Evolutionary conservation across 2,797 vertebrate species (phyloP).

Genomic region (Phataginus tetradactyla): DNA sequence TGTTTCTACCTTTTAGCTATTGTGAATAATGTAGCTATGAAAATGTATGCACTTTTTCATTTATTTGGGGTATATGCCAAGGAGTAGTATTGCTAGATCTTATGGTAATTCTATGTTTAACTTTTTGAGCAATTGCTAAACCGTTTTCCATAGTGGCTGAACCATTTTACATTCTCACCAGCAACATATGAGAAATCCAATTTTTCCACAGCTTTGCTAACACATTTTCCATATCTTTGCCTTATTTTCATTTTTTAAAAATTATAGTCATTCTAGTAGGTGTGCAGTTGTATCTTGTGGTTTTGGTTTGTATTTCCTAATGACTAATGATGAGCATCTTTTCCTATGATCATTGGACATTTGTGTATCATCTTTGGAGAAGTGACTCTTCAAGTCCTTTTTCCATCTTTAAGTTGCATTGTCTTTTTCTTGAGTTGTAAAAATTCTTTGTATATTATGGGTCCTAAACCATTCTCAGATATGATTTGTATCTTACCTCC

Average conservation of each 20-base stretch:
- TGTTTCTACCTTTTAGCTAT: background rate
- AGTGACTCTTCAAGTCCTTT: background rate
- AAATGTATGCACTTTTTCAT: background rate
- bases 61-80: background rate
- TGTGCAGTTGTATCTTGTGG: background rate
- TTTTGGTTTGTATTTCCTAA: constrained; percentile 19
- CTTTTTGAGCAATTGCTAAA: background rate
- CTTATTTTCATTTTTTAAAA: background rate
- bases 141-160: background rate
- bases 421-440: background rate
- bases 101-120: background rate
- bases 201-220: background rate
- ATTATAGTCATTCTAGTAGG: background rate
- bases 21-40: background rate
- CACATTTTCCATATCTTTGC: background rate
- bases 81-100: background rate
- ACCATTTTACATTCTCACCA: background rate
- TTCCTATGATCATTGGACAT: background rate
- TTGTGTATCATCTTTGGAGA: background rate
- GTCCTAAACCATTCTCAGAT: background rate
- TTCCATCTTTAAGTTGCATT: background rate
- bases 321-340: background rate
- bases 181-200: background rate
- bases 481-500: background rate
- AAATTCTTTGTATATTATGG: constrained; percentile 15